Evolutionary conservation across 2,888 invertebrate genomes (phyloP), one percentile per base, ranked within the genome.

Genomic region (Acheta domesticus): DNA sequence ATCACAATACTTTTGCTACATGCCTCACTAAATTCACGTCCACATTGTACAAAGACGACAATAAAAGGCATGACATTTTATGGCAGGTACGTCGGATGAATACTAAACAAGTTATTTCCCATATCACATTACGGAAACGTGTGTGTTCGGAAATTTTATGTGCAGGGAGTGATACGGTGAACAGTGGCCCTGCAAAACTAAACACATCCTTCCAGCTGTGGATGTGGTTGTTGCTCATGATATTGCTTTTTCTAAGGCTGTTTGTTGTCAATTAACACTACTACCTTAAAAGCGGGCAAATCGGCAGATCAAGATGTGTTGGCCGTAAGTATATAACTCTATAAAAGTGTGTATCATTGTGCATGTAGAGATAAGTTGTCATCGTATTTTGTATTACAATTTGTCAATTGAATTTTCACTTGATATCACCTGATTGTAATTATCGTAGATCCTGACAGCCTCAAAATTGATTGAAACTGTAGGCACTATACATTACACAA

Each of bases 141-240:
- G 11, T 36, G 5, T 36, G 1, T 36, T 36, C 5, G 36, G 36
- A 36, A 36, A 36, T 19, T 62, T 62, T 19, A 62, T 62, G 14
- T 62, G 5, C 62, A 62, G 62, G 62, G 62, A 62, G n/a, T 62
- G 62, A 62, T 19, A 19, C 62, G 62, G 16, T n/a, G 16, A 62
- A 62, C 16, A n/a, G 16, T 19, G n/a, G 16, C 62, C 14, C 62
- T 19, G 62, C n/a, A 19, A 62, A n/a, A 62, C 62, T 62, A 14
- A 62, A 14, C 62, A 62, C 62, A 19, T 62, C 62, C n/a, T 62
- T 62, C 62, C 62, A 62, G 16, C 62, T 62, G 62, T 62, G 62
- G 62, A 62, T 62, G 62, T 62, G 62, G 62, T 62, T 62, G 62
- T n/a, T 62, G 62, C 62, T 62, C n/a, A 62, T 62, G 62, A n/a